A percentile compares a stretch with the other conserved stretches of the same genome.
Evolutionary conservation across 2,888 invertebrate genomes (phyloP).

Genomic region (Phorcus lineatus): DNA sequence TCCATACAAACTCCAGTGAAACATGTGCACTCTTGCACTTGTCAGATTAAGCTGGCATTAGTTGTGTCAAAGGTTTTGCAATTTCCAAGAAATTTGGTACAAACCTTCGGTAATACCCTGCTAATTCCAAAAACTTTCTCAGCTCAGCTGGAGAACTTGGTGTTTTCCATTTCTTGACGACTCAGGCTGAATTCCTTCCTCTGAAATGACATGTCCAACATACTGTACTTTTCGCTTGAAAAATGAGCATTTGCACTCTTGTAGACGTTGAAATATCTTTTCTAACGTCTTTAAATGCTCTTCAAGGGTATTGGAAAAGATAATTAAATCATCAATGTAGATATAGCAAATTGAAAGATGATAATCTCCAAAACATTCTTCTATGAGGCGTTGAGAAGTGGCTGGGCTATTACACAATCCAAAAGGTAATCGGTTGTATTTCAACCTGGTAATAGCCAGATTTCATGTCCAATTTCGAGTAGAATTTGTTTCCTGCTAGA

Average conservation of each 20-base stretch:
- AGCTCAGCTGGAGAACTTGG: not conserved
- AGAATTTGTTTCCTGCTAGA: not conserved
- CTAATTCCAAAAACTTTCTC: not conserved
- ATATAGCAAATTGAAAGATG: no score
- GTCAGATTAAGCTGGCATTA: not conserved
- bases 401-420: not conserved
- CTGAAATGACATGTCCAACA: constrained; percentile 1
- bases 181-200: not conserved
- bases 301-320: not conserved
- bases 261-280: no score
- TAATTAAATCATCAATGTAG: no score
- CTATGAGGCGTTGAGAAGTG: no score
- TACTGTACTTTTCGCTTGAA: not conserved
- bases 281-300: not conserved
- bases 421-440: not conserved
- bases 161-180: not conserved
- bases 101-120: not conserved
- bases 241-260: not conserved
- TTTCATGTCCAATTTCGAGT: not conserved
- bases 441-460: not conserved
- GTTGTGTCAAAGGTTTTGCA: not conserved
- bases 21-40: not conserved
- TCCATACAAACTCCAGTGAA: not conserved
- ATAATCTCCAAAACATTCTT: not conserved
- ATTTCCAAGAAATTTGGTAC: no score